Evolutionary conservation across 92 coral and sea anemone species (phyloP).

Genomic region (Desmophyllum pertusum): DNA sequence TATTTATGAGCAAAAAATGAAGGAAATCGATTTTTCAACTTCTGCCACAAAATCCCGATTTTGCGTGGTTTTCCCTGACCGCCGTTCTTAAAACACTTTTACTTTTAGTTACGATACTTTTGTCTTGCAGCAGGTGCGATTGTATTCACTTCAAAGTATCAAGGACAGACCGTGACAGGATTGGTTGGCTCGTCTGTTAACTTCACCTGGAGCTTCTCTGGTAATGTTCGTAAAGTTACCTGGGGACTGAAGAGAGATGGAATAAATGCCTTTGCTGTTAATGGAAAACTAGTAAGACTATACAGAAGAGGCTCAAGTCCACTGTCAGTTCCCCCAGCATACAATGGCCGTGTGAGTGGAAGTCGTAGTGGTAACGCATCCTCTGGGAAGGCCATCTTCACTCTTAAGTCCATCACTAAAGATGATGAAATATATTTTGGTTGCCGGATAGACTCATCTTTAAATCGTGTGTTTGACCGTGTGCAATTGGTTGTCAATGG

Average conservation of each 20-base stretch:
- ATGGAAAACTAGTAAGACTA: no score
- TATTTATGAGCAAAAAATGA: no score
- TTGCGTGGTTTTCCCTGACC: no score
- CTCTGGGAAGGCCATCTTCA: conserved; percentile 10
- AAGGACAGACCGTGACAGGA: conserved; percentile 1
- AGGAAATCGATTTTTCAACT: no score
- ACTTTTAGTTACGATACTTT: neutral
- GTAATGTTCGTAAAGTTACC: neutral
- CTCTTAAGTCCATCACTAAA: neutral
- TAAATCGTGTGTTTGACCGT: neutral
- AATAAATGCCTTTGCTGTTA: neutral
- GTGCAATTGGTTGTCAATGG: neutral
- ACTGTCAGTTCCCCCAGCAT: neutral
- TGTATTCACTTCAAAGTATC: neutral
- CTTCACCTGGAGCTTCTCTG: conserved; percentile 9
- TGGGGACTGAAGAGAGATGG: neutral
- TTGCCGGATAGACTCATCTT: neutral
- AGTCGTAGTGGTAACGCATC: neutral
- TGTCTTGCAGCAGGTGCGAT: neutral
- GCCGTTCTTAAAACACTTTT: no score
- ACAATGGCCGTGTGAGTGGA: conserved; percentile 14
- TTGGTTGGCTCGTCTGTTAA: no score
- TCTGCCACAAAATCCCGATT: no score
- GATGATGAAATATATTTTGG: neutral
- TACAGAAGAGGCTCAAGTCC: neutral